These are phyloP conservation scores for Neotragus moschatus DNA, from an alignment of 2,113 vertebrate species.

Conservation along the genomic window DNA sequence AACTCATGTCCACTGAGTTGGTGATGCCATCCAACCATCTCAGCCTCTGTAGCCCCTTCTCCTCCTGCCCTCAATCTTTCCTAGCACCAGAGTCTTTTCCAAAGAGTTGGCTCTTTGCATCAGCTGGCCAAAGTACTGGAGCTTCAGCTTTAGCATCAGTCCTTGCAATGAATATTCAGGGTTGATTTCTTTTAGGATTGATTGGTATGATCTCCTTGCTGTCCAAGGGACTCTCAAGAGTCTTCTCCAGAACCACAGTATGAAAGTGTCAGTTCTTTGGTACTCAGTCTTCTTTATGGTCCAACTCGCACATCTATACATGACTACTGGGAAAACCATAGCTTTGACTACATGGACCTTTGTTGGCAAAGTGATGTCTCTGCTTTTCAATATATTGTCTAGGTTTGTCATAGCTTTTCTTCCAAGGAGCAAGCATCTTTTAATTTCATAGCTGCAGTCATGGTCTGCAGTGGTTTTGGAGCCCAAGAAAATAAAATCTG, in stretches of 20 bases:
- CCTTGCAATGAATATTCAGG: not conserved
- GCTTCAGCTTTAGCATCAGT: not conserved
- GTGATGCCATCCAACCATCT: not conserved
- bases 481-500: not conserved
- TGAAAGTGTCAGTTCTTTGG: not conserved
- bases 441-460: not conserved
- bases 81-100: not conserved
- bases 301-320: not conserved
- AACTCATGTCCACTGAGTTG: not conserved
- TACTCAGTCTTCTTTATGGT: not conserved
- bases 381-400: not conserved
- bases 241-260: not conserved
- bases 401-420: not conserved
- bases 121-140: not conserved
- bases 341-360: not conserved
- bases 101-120: not conserved
- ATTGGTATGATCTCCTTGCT: not conserved
- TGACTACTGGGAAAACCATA: not conserved
- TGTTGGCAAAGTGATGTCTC: not conserved
- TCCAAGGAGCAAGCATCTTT: not conserved
- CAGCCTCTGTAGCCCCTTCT: not conserved
- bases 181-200: not conserved
- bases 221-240: not conserved
- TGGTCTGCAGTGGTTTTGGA: not conserved
- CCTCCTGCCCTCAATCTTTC: not conserved